These are phyloP conservation scores for Drusus annulatus DNA, from an alignment of 1,140 invertebrate genomes.

Conservation along the genomic window DNA sequence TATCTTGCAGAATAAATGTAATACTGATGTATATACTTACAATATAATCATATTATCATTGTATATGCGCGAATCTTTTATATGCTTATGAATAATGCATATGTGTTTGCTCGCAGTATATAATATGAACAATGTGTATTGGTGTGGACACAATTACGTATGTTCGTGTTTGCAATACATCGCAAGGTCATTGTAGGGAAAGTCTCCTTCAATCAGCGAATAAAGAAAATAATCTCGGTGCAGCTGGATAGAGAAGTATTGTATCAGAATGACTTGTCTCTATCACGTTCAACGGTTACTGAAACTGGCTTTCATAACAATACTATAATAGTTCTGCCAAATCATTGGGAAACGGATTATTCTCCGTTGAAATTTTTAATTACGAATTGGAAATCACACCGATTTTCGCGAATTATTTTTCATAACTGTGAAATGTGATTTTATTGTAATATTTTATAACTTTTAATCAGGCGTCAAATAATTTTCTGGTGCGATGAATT, in stretches of 20 bases:
- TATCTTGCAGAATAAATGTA: too few species aligned
- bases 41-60: too few species aligned
- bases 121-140: too few species aligned
- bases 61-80: too few species aligned
- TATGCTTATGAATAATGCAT: too few species aligned
- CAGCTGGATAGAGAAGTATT: not conserved
- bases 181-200: conserved; percentile 30
- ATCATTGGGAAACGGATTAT: conserved; percentile 38
- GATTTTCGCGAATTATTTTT: not conserved
- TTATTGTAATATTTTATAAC: too few species aligned
- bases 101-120: too few species aligned
- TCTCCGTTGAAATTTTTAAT: conserved; percentile 36
- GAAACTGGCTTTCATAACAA: conserved; percentile 53
- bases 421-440: not conserved
- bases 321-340: conserved; percentile 44
- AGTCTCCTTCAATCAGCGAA: conserved; percentile 25
- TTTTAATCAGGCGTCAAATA: too few species aligned
- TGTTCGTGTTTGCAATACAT: conserved; percentile 14
- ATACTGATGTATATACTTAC: too few species aligned
- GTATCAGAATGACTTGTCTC: not conserved
- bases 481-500: too few species aligned
- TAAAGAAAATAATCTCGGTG: conserved; percentile 17
- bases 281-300: conserved; percentile 12
- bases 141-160: not conserved
- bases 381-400: conserved; percentile 3